Conservation (phyloP, 2,797 vertebrate genomes). For the Luscinia luscinia region DNA sequence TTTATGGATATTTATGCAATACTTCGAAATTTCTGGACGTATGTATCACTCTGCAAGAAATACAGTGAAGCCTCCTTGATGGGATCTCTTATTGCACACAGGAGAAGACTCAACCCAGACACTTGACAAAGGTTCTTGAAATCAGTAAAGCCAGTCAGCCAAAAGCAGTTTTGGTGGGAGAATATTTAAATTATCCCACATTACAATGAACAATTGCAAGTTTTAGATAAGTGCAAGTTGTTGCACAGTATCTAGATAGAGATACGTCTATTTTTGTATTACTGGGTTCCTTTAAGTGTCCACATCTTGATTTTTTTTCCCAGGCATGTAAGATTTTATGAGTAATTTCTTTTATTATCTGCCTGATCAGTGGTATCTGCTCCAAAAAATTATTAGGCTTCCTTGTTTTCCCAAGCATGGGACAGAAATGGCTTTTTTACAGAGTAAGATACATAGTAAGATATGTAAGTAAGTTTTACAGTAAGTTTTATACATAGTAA, state of each 20-base stretch:
- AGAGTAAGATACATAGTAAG: not conserved
- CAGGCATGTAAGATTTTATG: not conserved
- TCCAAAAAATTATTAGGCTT: not conserved
- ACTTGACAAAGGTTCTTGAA: not conserved
- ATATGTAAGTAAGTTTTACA: not conserved
- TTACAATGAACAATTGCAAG: not conserved
- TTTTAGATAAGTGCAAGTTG: not conserved
- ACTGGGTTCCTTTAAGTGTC: not conserved
- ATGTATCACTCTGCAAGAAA: not conserved
- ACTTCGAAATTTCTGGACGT: not conserved
- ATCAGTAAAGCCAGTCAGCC: not conserved
- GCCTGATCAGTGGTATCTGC: not conserved
- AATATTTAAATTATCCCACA: not conserved
- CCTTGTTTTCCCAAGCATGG: not conserved
- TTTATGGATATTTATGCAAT: not conserved
- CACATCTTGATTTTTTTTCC: not conserved
- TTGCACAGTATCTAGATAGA: not conserved
- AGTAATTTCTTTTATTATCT: not conserved
- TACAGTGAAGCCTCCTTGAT: not conserved
- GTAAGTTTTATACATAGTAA: not conserved
- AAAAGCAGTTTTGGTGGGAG: not conserved
- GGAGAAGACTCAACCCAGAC: not conserved
- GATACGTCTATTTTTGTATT: not conserved
- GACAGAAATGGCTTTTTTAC: not conserved
- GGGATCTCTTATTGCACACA: not conserved